Conservation (phyloP, 2,113 vertebrate genomes). For the Chunga burmeisteri region DNA sequence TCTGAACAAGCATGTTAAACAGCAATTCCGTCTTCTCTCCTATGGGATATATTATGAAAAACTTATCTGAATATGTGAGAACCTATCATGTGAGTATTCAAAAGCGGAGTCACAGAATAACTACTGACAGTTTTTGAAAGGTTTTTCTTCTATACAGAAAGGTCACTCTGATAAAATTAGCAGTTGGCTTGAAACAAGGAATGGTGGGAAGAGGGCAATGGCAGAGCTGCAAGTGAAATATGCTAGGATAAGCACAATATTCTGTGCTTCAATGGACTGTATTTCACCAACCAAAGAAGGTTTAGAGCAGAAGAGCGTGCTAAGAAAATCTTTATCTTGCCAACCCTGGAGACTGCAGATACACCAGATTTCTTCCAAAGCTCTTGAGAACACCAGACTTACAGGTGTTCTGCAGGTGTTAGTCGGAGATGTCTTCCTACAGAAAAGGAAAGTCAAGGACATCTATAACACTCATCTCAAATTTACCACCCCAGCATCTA, state of each 20-base stretch:
- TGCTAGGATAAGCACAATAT: neutral
- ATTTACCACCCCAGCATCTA: neutral
- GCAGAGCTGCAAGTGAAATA: neutral
- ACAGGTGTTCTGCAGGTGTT: neutral
- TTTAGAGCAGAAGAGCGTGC: neutral
- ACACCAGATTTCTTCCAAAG: neutral
- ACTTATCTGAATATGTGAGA: neutral
- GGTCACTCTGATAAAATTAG: constrained; percentile 15
- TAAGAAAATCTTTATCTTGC: neutral
- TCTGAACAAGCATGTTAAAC: neutral
- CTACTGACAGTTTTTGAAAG: neutral
- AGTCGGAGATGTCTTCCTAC: neutral
- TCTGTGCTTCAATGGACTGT: neutral
- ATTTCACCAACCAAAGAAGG: neutral
- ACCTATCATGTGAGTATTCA: neutral
- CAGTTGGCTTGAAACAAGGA: neutral
- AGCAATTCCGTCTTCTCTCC: neutral
- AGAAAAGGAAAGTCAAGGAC: neutral
- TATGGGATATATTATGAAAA: neutral
- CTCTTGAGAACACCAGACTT: neutral
- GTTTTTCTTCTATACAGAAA: neutral
- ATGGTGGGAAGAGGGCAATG: neutral
- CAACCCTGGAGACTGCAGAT: neutral
- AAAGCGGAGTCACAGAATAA: neutral
- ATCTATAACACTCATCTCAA: neutral